Percentiles rank a stretch among this genome's conserved stretches.
Conservation (phyloP, 2,113 vertebrate species). For the Tinamus guttatus region DNA sequence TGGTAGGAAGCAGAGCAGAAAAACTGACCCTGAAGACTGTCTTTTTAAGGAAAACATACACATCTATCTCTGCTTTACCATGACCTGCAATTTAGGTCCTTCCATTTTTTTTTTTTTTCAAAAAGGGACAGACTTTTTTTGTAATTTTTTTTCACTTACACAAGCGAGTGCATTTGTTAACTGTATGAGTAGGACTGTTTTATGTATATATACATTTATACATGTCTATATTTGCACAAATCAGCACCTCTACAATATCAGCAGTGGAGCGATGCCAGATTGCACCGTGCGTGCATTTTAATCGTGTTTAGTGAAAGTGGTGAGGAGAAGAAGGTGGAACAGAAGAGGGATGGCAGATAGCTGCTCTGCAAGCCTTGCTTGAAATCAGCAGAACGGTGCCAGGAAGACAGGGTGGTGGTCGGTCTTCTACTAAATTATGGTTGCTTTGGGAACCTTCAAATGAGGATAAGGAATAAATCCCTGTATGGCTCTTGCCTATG, state of each 20-base stretch:
- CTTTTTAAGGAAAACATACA: not conserved
- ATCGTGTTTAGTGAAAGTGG: not conserved
- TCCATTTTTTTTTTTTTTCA: not conserved
- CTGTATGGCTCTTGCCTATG: not conserved
- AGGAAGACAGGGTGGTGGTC: not conserved
- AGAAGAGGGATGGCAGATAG: not conserved
- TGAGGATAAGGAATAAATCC: not conserved
- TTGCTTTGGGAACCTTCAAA: constrained; percentile 21
- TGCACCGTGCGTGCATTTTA: not conserved
- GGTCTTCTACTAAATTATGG: not conserved
- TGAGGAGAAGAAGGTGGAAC: not conserved
- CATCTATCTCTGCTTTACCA: not conserved
- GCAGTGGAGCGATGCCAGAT: not conserved
- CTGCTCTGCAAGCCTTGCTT: not conserved
- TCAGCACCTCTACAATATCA: not conserved
- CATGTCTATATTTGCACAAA: not conserved
- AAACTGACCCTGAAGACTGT: not conserved
- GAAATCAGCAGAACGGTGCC: not conserved
- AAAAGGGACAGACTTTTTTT: not conserved
- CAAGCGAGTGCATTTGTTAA: not conserved
- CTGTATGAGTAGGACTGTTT: not conserved
- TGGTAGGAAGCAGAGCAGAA: not conserved
- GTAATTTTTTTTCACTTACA: not conserved
- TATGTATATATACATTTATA: not conserved
- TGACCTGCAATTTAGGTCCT: not conserved